Conservation (phyloP, 2,888 invertebrate genomes). For the Portevinia maculata region DNA sequence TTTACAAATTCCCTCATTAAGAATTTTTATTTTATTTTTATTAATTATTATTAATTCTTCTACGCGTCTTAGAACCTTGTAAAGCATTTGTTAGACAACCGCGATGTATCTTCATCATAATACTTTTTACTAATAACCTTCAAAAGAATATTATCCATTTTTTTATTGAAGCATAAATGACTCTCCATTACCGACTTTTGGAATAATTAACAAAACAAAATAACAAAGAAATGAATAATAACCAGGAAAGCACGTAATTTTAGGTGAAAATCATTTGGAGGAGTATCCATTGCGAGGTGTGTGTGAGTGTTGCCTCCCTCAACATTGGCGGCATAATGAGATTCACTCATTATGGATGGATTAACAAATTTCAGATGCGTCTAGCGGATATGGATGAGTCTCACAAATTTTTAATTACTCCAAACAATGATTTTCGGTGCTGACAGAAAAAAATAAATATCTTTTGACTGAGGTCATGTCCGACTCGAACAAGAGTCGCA, state of each 20-base stretch:
- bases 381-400: constrained; percentile 10
- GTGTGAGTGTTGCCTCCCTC: not conserved
- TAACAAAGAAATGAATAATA: constrained; percentile 1
- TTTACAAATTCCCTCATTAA: constrained; percentile 31
- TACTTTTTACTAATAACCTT: constrained; percentile 31
- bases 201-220: constrained; percentile 40
- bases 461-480: constrained; percentile 29
- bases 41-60: no score
- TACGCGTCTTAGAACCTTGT: constrained; percentile 15
- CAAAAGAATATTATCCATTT: not conserved
- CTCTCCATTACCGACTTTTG: constrained; percentile 12
- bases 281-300: constrained; percentile 4
- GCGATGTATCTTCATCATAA: constrained; percentile 23
- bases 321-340: constrained; percentile 15
- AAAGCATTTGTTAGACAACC: constrained; percentile 16
- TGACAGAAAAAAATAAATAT: not conserved
- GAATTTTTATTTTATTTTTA: not conserved
- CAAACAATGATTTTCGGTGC: constrained; percentile 15
- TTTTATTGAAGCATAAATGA: constrained; percentile 24
- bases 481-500: constrained; percentile 10
- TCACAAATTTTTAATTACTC: constrained; percentile 34
- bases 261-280: constrained; percentile 1
- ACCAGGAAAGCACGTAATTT: constrained; percentile 42
- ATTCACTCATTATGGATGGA: constrained; percentile 34
- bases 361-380: constrained; percentile 12